phyloP scores from a whole-genome alignment of 2,888 invertebrate species.

The Aplocera efformata region DNA sequence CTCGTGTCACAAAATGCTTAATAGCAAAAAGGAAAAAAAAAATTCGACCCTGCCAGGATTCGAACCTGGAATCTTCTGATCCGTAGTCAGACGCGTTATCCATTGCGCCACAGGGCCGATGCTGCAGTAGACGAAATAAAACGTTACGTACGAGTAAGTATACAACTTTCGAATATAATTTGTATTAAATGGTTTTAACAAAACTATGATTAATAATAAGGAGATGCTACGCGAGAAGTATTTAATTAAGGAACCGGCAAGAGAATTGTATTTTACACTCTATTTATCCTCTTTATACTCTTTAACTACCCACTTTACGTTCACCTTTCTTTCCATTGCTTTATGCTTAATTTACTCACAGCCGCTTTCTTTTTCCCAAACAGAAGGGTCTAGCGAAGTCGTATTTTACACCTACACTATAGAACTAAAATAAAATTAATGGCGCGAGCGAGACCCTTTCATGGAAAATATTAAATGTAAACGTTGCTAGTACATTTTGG shows the following conservation, averaged over 20 bases:
- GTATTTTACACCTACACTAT: constrained; percentile 32
- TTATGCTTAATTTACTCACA: background rate
- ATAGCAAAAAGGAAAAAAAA: constrained; percentile 24
- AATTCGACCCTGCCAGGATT: constrained; percentile 81
- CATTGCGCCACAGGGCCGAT: constrained; percentile 83
- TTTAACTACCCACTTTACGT: too few relatives aligned
- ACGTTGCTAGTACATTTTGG: constrained; percentile 17
- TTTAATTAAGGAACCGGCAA: too few relatives aligned
- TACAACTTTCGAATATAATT: too few relatives aligned
- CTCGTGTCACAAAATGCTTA: too few relatives aligned
- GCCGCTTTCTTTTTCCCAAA: constrained; percentile 4
- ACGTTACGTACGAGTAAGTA: constrained; percentile 14
- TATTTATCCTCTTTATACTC: too few relatives aligned
- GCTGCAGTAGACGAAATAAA: constrained; percentile 9
- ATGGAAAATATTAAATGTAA: constrained; percentile 30
- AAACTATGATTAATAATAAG: too few relatives aligned
- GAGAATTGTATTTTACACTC: too few relatives aligned
- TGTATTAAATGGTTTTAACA: too few relatives aligned
- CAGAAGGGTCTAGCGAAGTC: constrained; percentile 8
- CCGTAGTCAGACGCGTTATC: constrained; percentile 87
- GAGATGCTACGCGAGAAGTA: too few relatives aligned
- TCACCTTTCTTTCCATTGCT: too few relatives aligned
- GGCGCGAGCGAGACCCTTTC: constrained; percentile 27
- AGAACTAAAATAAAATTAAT: constrained; percentile 35
- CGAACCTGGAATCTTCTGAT: constrained; percentile 86